phyloP scores from a whole-genome alignment of 2,888 invertebrate genomes.

The Mycogona germanica region DNA sequence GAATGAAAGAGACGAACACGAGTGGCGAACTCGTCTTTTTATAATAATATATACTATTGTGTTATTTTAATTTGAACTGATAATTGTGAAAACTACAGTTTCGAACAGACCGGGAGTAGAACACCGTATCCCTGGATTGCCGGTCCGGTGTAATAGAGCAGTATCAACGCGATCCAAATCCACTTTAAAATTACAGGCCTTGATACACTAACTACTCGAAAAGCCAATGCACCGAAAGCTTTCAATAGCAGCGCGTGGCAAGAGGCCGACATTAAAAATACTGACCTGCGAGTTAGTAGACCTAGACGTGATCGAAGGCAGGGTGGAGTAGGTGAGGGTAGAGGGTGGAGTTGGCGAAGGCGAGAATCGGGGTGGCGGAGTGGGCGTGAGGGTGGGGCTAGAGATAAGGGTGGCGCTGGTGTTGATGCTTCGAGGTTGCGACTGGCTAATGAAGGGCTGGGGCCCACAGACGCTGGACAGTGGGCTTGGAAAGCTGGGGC shows the following conservation, averaged over 20 bases:
- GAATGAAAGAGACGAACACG: too few relatives aligned
- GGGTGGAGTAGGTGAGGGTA: not conserved
- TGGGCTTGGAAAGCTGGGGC: constrained; percentile 16
- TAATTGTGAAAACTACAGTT: too few relatives aligned
- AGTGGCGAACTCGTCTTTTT: too few relatives aligned
- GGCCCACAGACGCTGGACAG: not conserved
- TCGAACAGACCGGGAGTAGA: too few relatives aligned
- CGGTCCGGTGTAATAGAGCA: too few relatives aligned
- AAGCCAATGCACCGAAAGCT: not conserved
- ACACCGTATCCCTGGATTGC: too few relatives aligned
- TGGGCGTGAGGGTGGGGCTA: constrained; percentile 12
- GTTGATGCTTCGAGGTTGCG: constrained; percentile 34
- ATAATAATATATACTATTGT: too few relatives aligned
- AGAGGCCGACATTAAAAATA: not conserved
- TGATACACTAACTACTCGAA: too few relatives aligned
- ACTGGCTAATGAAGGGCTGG: constrained; percentile 40
- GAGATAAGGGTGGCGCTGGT: not conserved
- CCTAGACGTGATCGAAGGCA: not conserved
- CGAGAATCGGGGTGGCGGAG: constrained; percentile 1
- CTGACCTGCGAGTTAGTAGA: not conserved
- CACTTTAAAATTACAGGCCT: too few relatives aligned
- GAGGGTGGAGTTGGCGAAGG: constrained; percentile 10
- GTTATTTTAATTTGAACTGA: too few relatives aligned
- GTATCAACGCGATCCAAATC: too few relatives aligned
- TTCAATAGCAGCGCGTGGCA: not conserved